Base-by-base conservation (phyloP, 2,113 vertebrate genomes). In the Zonotrichia leucophrys region DNA sequence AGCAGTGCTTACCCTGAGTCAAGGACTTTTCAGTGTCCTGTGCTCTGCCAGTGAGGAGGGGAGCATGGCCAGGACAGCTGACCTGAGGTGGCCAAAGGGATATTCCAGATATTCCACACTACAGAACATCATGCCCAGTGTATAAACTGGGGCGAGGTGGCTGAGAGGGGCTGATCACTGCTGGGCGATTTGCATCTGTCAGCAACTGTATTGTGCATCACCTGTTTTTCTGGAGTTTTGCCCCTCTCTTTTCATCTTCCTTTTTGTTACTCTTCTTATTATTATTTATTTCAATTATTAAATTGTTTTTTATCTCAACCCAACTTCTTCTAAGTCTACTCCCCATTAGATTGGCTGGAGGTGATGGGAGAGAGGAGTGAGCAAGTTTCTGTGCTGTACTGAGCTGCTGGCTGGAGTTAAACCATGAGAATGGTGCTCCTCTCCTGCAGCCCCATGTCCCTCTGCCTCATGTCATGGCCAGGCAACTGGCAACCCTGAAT, bases 111-210 rank as follows among this genome's bases (percentile, higher is more conserved):
- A 35, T 49, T 21, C 46, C 18, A 4, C 2, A 67, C 18, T 2
- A 4, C 1, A 37, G 46, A 19, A 35, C 7, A 5, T 35, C 10
- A 19, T 59, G 8, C 0, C 52, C 44, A 5, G 4, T 15, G 4
- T 11, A 53, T 10, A 31, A 79, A 53, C 39, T 53, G 46, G 4
- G 15, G 15, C 12, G 17, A 66, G 24, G 8, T 79, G 10, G 5
- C n/a, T 19, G 12, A 37, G 59, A 59, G 16, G 11, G 23, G 6
- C 37, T 0, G 0, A 12, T 47, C 0, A 0, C 39, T 53, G 21
- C n/a, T 73, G 4, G 5, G 5, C 39, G 30, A 47, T 0, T 0
- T 12, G 30, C 24, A n/a, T 72, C 68, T 50, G 42, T 10, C 44
- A 39, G 37, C 33, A 25, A 11, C 33, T 52, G 7, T 11, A 7